Base-by-base conservation (phyloP, 2,113 vertebrate species). In the Callorhinus ursinus region DNA sequence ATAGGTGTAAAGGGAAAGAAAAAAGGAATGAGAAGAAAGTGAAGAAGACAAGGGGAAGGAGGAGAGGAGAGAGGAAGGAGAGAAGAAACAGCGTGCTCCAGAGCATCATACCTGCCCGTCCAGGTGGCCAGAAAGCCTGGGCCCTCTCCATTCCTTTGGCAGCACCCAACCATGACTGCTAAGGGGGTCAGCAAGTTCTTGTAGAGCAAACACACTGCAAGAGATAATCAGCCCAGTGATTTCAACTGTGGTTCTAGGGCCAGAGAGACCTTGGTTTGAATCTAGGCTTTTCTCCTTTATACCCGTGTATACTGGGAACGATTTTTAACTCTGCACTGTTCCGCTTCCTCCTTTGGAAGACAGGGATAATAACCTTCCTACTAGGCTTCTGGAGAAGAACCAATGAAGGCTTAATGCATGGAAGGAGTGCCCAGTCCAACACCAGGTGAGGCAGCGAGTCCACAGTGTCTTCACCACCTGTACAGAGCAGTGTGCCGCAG, bases 201-300 rank as follows among this genome's bases (percentile, higher is more conserved):
- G 5, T 4, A 36, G 42, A 82, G 28, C 76, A 63, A 51, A 28
- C 13, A 22, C 33, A 53, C 0, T 49, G 28, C 39, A 33, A 69
- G 57, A 53, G 42, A 36, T 11, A 71, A 84, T 21, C 8, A 90
- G 55, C 18, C 13, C 3, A n/a, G 26, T 46, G 51, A 86, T 74
- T 88, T 69, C 31, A 7, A 85, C 49, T 49, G 10, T 89, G 61
- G 28, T 86, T 82, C 81, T 22, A 55, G 57, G 51, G 39, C 65
- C 92, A 94, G n/a, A n/a, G 33, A 91, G 49, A 77, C 13, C 49
- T 95, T 88, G 16, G 9, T 91, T 94, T 95, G 95, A 95, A 90
- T 46, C 59, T 31, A 57, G n/a, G 31, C 26, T 93, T 93, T 93
- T 89, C 63, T 85, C 13, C 33, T 92, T 51, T 74, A 61, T 4